These are phyloP conservation scores for Autographa pulchrina DNA, from an alignment of 2,888 invertebrate genomes.

Conservation along the genomic window DNA sequence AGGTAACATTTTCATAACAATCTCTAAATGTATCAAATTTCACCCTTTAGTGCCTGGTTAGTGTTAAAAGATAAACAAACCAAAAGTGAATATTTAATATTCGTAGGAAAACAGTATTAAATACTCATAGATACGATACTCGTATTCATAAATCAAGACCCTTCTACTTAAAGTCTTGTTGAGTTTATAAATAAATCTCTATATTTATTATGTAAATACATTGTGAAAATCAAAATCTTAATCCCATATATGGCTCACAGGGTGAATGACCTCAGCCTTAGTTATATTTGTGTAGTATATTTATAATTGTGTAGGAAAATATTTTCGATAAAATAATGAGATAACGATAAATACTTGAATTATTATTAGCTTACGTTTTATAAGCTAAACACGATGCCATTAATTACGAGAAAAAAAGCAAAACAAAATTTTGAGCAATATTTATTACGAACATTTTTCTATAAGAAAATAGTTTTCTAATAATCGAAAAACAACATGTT, in stretches of 20 bases:
- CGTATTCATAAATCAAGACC: no score
- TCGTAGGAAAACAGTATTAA: no score
- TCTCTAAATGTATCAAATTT: no score
- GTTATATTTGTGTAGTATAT: slow-evolving; percentile 8
- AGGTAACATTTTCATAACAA: neutral
- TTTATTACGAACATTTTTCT: slow-evolving; percentile 11
- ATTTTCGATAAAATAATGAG: slow-evolving; percentile 44
- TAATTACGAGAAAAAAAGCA: neutral
- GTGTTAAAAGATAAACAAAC: no score
- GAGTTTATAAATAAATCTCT: no score
- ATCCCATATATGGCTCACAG: neutral
- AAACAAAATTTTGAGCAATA: neutral
- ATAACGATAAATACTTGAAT: slow-evolving; percentile 22
- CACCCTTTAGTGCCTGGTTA: no score
- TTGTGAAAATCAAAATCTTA: neutral
- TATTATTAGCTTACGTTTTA: neutral
- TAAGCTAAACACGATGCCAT: neutral
- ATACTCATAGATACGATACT: no score
- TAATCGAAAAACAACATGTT: slow-evolving; percentile 18
- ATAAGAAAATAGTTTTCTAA: slow-evolving; percentile 27
- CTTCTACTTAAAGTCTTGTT: no score
- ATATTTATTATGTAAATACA: no score
- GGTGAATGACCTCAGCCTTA: slow-evolving; percentile 7
- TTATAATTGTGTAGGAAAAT: slow-evolving; percentile 11
- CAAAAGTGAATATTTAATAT: no score